phyloP scores from a whole-genome alignment of 2,797 vertebrate species.

The Silurus lanzhouensis region DNA sequence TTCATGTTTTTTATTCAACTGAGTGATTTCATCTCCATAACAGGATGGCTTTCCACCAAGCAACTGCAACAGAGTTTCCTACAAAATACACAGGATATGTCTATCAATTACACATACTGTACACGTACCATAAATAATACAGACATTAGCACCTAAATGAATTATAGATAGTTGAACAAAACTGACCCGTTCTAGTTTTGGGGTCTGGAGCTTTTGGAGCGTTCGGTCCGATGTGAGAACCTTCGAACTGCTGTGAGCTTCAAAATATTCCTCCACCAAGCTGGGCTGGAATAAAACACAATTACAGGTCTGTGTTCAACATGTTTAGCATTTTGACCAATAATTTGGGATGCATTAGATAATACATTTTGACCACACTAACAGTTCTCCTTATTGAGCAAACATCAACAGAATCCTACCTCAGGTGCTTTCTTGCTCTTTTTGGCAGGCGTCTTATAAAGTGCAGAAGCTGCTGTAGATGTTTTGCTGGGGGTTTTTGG shows the following conservation, averaged over 20 bases:
- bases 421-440: constrained; percentile 77
- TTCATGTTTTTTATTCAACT: constrained; percentile 81
- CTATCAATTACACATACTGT: not conserved
- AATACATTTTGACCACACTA: not conserved
- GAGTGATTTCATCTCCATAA: constrained; percentile 82
- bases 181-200: constrained; percentile 88
- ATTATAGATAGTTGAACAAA: not conserved
- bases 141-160: not conserved
- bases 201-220: constrained; percentile 84
- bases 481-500: constrained; percentile 65
- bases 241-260: constrained; percentile 94
- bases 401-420: constrained; percentile 32
- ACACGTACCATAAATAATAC: not conserved
- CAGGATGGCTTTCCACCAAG: constrained; percentile 78
- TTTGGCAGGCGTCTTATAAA: constrained; percentile 80
- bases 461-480: constrained; percentile 61
- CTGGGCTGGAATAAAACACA: constrained; percentile 69
- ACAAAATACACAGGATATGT: not conserved
- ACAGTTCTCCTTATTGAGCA: not conserved
- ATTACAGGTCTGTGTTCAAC: not conserved
- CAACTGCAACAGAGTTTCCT: constrained; percentile 84
- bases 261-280: constrained; percentile 93
- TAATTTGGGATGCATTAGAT: not conserved
- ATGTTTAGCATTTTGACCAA: not conserved
- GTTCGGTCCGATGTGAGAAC: constrained; percentile 93